A percentile compares a stretch with the other conserved stretches of the same genome.
Evolutionary conservation across 2,888 invertebrate species (phyloP).

Genomic region (Thumatha senex): DNA sequence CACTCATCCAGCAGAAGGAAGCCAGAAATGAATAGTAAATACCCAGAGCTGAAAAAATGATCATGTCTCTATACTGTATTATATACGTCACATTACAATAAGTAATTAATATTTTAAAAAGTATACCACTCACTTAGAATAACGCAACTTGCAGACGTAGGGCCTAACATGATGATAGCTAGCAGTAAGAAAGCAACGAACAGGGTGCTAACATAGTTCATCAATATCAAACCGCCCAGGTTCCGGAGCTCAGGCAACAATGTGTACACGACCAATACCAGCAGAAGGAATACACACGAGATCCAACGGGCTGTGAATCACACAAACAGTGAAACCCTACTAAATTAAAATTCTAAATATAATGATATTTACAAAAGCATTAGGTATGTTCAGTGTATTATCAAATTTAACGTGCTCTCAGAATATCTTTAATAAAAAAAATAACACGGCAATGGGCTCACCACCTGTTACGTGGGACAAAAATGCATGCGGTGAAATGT

Average conservation of each 20-base stretch:
- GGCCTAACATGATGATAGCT: conserved; percentile 41
- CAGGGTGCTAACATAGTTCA: conserved; percentile 56
- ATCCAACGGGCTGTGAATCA: conserved; percentile 14
- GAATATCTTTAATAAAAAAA: too few species aligned
- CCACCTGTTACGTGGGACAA: too few species aligned
- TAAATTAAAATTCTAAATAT: background rate
- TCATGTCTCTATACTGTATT: too few species aligned
- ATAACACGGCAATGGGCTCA: too few species aligned
- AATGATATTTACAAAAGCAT: background rate
- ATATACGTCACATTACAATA: too few species aligned
- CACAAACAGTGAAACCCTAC: too few species aligned
- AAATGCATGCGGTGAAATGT: too few species aligned
- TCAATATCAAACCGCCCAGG: conserved; percentile 53
- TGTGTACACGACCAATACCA: conserved; percentile 54
- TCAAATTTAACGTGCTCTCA: too few species aligned
- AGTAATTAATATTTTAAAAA: too few species aligned
- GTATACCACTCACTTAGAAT: conserved; percentile 4
- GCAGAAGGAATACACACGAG: conserved; percentile 51
- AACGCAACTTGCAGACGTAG: background rate
- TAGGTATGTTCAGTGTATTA: too few species aligned
- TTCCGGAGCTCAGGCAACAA: conserved; percentile 55
- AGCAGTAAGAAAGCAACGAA: conserved; percentile 52
- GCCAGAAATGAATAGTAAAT: conserved; percentile 64
- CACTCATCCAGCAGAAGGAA: conserved; percentile 74
- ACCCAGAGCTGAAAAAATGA: conserved; percentile 49